A percentile compares a stretch with the other conserved stretches of the same genome.
phyloP scores from a whole-genome alignment of 2,888 invertebrate genomes.

The Dolichomitus sp. region DNA sequence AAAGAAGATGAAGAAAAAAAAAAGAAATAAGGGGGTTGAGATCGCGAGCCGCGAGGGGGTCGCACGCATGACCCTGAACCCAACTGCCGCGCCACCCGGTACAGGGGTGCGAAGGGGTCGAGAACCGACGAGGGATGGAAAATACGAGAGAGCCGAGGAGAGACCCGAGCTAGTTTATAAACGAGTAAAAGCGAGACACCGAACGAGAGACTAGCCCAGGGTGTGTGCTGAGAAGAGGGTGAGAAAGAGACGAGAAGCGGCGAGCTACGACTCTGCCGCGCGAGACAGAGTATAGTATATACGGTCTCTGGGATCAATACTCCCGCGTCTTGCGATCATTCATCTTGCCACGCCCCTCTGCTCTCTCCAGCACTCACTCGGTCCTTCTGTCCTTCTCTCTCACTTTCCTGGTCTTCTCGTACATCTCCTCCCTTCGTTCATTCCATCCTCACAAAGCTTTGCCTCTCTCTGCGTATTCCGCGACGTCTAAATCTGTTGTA shows the following conservation, averaged over 20 bases:
- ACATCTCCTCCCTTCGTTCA: slow-evolving; percentile 11
- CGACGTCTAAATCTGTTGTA: slow-evolving; percentile 17
- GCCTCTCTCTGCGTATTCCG: slow-evolving; percentile 10
- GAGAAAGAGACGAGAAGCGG: slow-evolving; percentile 71
- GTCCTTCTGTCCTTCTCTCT: slow-evolving; percentile 64
- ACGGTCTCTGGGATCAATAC: slow-evolving; percentile 85
- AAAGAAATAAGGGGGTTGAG: slow-evolving; percentile 5
- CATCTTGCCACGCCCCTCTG: slow-evolving; percentile 86
- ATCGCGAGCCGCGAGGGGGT: slow-evolving; percentile 67
- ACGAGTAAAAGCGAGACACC: slow-evolving; percentile 25
- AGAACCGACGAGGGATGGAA: slow-evolving; percentile 65
- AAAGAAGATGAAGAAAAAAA: background rate
- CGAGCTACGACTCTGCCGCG: slow-evolving; percentile 73
- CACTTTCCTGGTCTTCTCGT: slow-evolving; percentile 55
- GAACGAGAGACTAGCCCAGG: slow-evolving; percentile 28
- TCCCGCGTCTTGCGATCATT: slow-evolving; percentile 86
- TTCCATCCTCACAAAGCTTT: background rate
- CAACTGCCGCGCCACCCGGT: slow-evolving; percentile 80
- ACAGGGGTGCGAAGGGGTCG: slow-evolving; percentile 79
- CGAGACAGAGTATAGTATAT: slow-evolving; percentile 75
- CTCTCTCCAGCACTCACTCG: slow-evolving; percentile 78
- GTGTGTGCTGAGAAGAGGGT: slow-evolving; percentile 65
- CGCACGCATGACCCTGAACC: slow-evolving; percentile 85
- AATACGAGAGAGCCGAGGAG: slow-evolving; percentile 61
- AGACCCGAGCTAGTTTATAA: background rate